Evolutionary conservation across 2,797 vertebrate genomes (phyloP).

Genomic region (Takifugu ocellatus): DNA sequence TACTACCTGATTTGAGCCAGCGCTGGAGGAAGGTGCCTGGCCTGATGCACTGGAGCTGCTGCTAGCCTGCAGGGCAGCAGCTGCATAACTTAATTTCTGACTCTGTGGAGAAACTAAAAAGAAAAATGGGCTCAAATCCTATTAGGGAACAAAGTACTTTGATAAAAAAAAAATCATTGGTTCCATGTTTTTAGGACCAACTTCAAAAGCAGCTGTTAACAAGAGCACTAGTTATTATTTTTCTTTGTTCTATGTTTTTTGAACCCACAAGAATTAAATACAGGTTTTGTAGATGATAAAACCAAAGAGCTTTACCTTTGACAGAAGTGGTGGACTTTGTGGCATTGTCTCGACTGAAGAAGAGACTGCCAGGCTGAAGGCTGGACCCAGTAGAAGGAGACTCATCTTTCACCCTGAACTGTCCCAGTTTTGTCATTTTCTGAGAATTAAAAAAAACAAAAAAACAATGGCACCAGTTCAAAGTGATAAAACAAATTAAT

Average conservation of each 20-base stretch:
- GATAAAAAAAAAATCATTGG: conserved; percentile 16
- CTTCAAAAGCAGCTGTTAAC: conserved; percentile 6
- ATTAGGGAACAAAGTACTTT: conserved; percentile 12
- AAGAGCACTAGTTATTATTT: conserved; percentile 10
- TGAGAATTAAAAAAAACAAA: conserved; percentile 34
- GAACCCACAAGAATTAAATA: not conserved
- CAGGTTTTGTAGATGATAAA: not conserved
- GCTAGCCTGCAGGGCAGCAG: conserved; percentile 77
- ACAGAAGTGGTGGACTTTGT: conserved; percentile 63
- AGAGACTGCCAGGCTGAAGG: conserved; percentile 84
- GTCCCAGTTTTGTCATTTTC: conserved; percentile 88
- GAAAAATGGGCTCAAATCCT: conserved; percentile 2
- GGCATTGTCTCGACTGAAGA: conserved; percentile 79
- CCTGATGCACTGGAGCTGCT: conserved; percentile 42
- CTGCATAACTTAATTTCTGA: conserved; percentile 83
- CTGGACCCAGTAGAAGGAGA: conserved; percentile 62
- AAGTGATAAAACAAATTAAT: not conserved
- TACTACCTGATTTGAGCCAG: conserved; percentile 75
- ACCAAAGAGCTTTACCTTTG: conserved; percentile 56
- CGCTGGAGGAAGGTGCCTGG: conserved; percentile 41
- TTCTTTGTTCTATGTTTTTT: too few relatives aligned
- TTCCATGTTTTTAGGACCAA: conserved; percentile 1
- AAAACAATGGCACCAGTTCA: not conserved
- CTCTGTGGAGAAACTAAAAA: conserved; percentile 66
- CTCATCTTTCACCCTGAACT: conserved; percentile 88